phyloP scores from a whole-genome alignment of 2,797 vertebrate species.

The Lithobates pipiens region DNA sequence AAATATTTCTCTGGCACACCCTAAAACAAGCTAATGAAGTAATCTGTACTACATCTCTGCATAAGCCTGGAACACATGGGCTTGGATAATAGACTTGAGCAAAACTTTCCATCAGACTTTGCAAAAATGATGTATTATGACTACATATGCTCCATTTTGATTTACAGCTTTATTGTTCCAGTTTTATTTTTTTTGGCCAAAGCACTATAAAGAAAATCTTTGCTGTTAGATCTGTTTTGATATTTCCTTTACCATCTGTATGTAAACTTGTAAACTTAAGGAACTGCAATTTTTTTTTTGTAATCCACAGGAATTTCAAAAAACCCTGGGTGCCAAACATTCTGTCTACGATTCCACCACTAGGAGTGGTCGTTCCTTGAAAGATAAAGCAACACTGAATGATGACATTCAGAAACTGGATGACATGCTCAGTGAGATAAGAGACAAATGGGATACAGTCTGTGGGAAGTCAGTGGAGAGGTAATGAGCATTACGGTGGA shows the following conservation, averaged over 20 bases:
- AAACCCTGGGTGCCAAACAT: conserved; percentile 93
- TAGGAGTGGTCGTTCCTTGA: conserved; percentile 91
- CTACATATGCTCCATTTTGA: conserved; percentile 22
- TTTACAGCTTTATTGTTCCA: conserved; percentile 44
- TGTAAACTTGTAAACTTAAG: conserved; percentile 10
- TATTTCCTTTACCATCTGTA: conserved; percentile 21
- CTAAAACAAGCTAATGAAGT: conserved; percentile 27
- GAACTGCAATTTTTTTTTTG: conserved; percentile 38
- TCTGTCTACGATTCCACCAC: conserved; percentile 95
- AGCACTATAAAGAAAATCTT: background rate
- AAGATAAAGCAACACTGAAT: conserved; percentile 91
- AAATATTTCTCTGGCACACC: conserved; percentile 30
- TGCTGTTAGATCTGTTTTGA: conserved; percentile 12
- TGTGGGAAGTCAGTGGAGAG: conserved; percentile 98
- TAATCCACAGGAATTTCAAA: conserved; percentile 91
- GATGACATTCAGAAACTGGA: conserved; percentile 96
- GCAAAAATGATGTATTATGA: conserved; percentile 25
- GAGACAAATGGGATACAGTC: conserved; percentile 98
- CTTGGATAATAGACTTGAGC: conserved; percentile 44
- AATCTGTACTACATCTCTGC: conserved; percentile 19
- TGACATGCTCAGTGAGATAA: conserved; percentile 94
- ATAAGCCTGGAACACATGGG: conserved; percentile 28
- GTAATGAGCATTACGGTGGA: conserved; percentile 69
- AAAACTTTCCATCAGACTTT: conserved; percentile 47
- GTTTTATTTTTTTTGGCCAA: conserved; percentile 14